phyloP scores from a whole-genome alignment of 2,888 invertebrate genomes.

The Scaptomyza tumidula region DNA sequence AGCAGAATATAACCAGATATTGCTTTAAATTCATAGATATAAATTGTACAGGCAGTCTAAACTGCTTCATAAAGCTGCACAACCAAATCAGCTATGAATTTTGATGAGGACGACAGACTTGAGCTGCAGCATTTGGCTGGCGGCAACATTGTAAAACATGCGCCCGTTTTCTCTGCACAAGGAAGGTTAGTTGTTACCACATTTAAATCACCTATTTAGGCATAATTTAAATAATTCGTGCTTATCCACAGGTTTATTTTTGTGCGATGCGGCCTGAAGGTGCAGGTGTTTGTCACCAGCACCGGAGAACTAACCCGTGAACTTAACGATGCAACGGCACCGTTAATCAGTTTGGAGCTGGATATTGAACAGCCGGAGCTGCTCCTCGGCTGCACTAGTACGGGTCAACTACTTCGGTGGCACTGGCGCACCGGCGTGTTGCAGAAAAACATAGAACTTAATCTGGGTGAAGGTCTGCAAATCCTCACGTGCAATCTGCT shows the following conservation, averaged over 20 bases:
- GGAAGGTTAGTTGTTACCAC: slow-evolving; percentile 86
- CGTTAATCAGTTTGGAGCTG: slow-evolving; percentile 85
- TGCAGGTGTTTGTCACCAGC: slow-evolving; percentile 87
- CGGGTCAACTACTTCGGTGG: slow-evolving; percentile 87
- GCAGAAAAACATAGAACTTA: slow-evolving; percentile 57
- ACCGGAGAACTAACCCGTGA: slow-evolving; percentile 88
- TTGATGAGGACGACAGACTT: slow-evolving; percentile 83
- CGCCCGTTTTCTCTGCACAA: slow-evolving; percentile 87
- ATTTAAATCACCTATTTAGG: neutral
- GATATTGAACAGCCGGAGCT: slow-evolving; percentile 84
- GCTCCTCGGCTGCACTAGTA: slow-evolving; percentile 86
- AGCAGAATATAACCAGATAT: slow-evolving; percentile 16
- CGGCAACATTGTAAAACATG: slow-evolving; percentile 86
- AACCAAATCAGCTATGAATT: slow-evolving; percentile 67
- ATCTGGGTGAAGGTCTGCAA: slow-evolving; percentile 9
- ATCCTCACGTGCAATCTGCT: slow-evolving; percentile 75
- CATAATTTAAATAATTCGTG: slow-evolving; percentile 5
- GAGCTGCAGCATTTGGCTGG: slow-evolving; percentile 87
- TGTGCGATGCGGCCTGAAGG: slow-evolving; percentile 86
- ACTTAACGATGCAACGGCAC: slow-evolving; percentile 86
- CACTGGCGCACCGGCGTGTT: slow-evolving; percentile 87
- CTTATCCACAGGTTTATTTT: slow-evolving; percentile 86
- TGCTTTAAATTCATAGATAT: slow-evolving; percentile 17
- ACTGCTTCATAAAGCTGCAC: slow-evolving; percentile 26
- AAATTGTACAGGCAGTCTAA: slow-evolving; percentile 8